Conservation (phyloP, 1,140 invertebrate genomes). For the Muscidifurax raptorellus region DNA sequence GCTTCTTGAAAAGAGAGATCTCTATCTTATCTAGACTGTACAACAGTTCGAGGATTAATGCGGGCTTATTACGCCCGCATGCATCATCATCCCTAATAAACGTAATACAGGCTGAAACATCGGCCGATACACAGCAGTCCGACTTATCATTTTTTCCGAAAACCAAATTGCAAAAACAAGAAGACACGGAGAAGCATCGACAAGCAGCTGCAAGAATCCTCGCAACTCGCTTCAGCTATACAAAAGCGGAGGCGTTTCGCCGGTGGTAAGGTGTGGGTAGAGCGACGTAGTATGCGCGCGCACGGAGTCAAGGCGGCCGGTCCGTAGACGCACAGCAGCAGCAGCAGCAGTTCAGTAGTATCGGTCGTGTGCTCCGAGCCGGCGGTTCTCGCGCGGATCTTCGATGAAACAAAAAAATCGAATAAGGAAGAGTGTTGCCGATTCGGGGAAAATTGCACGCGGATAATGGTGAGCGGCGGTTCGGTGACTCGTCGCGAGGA, state of each 20-base stretch:
- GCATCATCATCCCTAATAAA: background rate
- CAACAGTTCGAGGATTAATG: background rate
- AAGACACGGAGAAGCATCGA: no score
- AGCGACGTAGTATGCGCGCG: constrained; percentile 28
- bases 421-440: no score
- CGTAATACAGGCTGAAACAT: background rate
- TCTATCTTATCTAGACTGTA: background rate
- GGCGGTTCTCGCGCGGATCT: constrained; percentile 50
- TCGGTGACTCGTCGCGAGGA: no score
- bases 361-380: constrained; percentile 53
- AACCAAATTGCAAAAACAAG: no score
- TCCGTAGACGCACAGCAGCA: constrained; percentile 38
- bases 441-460: background rate
- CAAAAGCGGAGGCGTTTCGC: constrained; percentile 34
- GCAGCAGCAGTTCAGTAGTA: constrained; percentile 56
- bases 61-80: constrained; percentile 25
- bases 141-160: background rate
- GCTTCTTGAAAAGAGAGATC: background rate
- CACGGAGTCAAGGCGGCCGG: constrained; percentile 8
- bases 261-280: constrained; percentile 35
- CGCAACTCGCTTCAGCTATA: no score
- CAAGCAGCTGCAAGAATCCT: no score
- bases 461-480: no score
- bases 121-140: background rate
- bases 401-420: background rate